Evolutionary conservation across 2,888 invertebrate species (phyloP).

Genomic region (Rosalia funebris): DNA sequence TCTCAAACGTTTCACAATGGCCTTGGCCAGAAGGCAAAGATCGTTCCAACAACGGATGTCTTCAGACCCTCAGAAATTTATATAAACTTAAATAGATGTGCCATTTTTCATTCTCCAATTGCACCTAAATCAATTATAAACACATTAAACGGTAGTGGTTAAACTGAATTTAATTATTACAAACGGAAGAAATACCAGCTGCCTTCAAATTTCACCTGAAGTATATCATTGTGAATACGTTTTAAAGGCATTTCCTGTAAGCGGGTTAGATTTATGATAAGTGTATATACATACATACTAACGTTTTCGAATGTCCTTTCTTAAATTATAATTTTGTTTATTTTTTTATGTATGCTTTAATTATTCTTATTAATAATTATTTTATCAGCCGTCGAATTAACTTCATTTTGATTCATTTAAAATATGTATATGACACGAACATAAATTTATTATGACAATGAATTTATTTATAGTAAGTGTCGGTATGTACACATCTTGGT

Average conservation of each 20-base stretch:
- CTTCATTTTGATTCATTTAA: too few species aligned
- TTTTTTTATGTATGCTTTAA: too few species aligned
- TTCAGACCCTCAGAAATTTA: neutral
- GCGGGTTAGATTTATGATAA: conserved; percentile 42
- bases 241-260: conserved; percentile 49
- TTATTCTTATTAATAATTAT: too few species aligned
- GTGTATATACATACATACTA: conserved; percentile 14
- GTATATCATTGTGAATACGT: conserved; percentile 49
- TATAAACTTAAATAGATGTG: neutral
- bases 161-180: conserved; percentile 36
- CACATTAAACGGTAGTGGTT: conserved; percentile 37
- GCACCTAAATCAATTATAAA: conserved; percentile 40
- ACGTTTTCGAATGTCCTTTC: conserved; percentile 27
- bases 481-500: too few species aligned
- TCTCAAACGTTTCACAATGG: too few species aligned
- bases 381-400: too few species aligned
- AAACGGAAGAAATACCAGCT: conserved; percentile 41
- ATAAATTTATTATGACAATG: too few species aligned
- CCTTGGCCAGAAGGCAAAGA: too few species aligned
- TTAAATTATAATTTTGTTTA: conserved; percentile 35
- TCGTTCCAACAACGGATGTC: too few species aligned
- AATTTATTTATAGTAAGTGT: too few species aligned
- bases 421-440: too few species aligned
- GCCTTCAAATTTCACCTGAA: conserved; percentile 48
- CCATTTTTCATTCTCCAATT: neutral